phyloP scores from a whole-genome alignment of 2,797 vertebrate genomes.

The Chelmon rostratus region DNA sequence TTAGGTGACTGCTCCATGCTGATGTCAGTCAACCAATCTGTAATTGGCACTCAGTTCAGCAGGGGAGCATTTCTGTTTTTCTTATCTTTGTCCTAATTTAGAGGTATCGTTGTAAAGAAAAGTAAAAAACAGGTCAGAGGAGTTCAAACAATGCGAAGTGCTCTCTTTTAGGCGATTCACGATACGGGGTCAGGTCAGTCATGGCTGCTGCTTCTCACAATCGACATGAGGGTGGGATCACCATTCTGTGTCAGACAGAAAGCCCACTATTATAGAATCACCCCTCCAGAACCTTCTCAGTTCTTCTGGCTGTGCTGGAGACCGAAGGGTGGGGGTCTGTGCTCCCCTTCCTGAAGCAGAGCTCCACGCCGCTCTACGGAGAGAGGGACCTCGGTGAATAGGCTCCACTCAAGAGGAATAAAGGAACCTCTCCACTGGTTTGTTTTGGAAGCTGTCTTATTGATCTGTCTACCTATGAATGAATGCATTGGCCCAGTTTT shows the following conservation, averaged over 20 bases:
- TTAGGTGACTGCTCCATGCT: slow-evolving; percentile 45
- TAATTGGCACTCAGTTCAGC: slow-evolving; percentile 39
- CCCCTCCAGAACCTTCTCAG: slow-evolving; percentile 73
- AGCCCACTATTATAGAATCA: slow-evolving; percentile 72
- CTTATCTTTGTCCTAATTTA: slow-evolving; percentile 31
- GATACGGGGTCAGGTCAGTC: slow-evolving; percentile 75
- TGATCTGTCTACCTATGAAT: slow-evolving; percentile 83
- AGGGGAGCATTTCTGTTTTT: slow-evolving; percentile 26
- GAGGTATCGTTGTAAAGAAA: slow-evolving; percentile 22
- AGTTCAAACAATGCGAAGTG: slow-evolving; percentile 64
- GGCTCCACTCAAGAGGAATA: slow-evolving; percentile 78
- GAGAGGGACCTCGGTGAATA: slow-evolving; percentile 78
- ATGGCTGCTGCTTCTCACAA: slow-evolving; percentile 65
- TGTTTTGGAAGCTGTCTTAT: slow-evolving; percentile 88
- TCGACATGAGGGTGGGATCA: slow-evolving; percentile 71
- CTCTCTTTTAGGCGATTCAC: slow-evolving; percentile 64
- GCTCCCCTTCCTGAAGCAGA: slow-evolving; percentile 61
- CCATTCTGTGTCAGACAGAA: slow-evolving; percentile 71
- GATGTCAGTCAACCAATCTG: slow-evolving; percentile 46
- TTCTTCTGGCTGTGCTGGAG: slow-evolving; percentile 53
- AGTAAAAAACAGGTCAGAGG: slow-evolving; percentile 50
- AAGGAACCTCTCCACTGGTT: slow-evolving; percentile 83
- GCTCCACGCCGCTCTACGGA: slow-evolving; percentile 63
- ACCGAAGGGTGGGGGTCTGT: slow-evolving; percentile 25
- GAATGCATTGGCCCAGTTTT: slow-evolving; percentile 80